Evolutionary conservation across 2,113 vertebrate species (phyloP), one percentile per base, ranked within the genome.

Genomic region (Gasterosteus nipponicus): DNA sequence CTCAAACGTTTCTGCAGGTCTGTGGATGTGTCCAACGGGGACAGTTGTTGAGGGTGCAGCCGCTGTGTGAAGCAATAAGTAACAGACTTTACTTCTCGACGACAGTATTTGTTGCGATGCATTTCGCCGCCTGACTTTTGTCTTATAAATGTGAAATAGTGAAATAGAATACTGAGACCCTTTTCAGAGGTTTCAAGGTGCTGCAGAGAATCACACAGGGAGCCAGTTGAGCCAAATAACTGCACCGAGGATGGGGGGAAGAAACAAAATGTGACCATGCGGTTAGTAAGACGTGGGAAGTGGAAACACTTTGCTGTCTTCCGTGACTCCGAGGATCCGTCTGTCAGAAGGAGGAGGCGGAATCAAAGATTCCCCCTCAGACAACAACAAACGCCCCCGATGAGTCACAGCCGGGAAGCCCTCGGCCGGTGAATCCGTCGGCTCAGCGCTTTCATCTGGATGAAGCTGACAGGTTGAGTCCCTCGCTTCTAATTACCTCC

Each of bases 371-470:
- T 73, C 42, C 54, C 63, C 80, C 73, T 73, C 78, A 26, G 22
- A 26, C 22, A 26, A 26, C 22, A 26, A 26, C 22, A 26, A 26
- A 26, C 22, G 22, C 22, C 73, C 19, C 33, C n/a, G 19, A 38
- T 89, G 87, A 88, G 57, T 89, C 86, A 86, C 67, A 69, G 82
- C 74, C 62, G 78, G 86, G 83, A 72, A 82, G 75, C 82, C 84
- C 82, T 84, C 29, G 51, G 69, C 19, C 41, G 18, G 76, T 46
- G 67, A 77, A 67, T 63, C 62, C 38, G 63, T 59, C 7, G 58
- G 49, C 49, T 69, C 75, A 64, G 49, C 69, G 63, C 56, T 78
- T 69, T 73, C 64, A 33, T 58, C 16, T 51, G 56, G 22, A 53
- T 74, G 4, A 42, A 74, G 64, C 46, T 78, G 73, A 84, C 77